A percentile compares a stretch with the other conserved stretches of the same genome.
These are phyloP conservation scores for Aplidium turbinatum DNA, from an alignment of 23 tunicate genomes.

Conservation along the genomic window DNA sequence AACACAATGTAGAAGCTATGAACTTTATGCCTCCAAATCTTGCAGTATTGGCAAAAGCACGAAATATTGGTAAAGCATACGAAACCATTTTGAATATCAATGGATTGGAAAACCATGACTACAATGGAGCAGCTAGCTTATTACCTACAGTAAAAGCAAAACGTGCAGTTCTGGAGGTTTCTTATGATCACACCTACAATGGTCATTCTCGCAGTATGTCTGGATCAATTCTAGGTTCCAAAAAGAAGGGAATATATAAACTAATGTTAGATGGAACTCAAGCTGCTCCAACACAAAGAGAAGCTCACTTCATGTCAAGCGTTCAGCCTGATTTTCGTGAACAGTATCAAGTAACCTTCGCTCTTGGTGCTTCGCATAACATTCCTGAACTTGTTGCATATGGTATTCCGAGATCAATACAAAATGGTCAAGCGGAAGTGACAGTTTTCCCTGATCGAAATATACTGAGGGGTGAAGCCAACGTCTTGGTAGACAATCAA, in stretches of 20 bases:
- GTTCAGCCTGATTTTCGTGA: neutral
- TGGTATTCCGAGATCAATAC: slow-evolving; percentile 4
- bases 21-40: slow-evolving; percentile 13
- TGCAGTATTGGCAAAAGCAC: slow-evolving; percentile 13
- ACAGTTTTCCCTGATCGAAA: neutral
- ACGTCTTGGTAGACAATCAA: neutral
- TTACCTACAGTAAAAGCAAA: slow-evolving; percentile 5
- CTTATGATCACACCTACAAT: slow-evolving; percentile 16
- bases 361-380: slow-evolving; percentile 25
- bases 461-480: neutral
- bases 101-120: slow-evolving; percentile 18
- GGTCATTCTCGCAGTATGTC: slow-evolving; percentile 1
- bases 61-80: slow-evolving; percentile 14
- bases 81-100: neutral
- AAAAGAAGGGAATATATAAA: neutral
- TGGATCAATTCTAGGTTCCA: slow-evolving; percentile 2
- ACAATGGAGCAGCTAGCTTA: slow-evolving; percentile 16
- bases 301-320: neutral
- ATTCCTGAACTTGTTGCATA: slow-evolving; percentile 20
- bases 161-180: neutral
- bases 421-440: slow-evolving; percentile 8
- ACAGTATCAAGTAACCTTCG: neutral
- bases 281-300: slow-evolving; percentile 3
- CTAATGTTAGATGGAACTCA: neutral
- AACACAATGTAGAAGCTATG: slow-evolving; percentile 22